Conservation (phyloP, 92 coral and sea anemone species). For the Pocillopora meandrina region DNA sequence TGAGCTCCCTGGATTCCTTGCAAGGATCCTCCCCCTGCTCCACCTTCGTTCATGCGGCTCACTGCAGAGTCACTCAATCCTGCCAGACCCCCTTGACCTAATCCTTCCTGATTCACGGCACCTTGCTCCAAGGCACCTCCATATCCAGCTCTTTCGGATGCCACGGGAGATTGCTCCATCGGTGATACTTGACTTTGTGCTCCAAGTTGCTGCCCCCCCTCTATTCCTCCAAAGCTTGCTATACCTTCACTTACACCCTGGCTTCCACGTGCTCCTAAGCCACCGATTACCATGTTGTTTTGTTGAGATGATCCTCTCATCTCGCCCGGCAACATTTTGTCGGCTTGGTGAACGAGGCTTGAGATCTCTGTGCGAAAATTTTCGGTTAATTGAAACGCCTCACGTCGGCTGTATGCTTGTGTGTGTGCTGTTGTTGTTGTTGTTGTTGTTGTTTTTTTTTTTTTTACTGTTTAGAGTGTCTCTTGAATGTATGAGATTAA, state of each 20-base stretch:
- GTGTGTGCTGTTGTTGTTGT: too few relatives aligned
- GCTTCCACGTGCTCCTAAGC: conserved; percentile 47
- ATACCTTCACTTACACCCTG: conserved; percentile 19
- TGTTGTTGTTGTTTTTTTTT: too few relatives aligned
- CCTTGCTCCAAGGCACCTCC: conserved; percentile 37
- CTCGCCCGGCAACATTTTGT: conserved; percentile 71
- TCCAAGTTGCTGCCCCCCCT: conserved; percentile 40
- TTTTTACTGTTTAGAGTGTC: too few relatives aligned
- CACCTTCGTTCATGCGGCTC: conserved; percentile 36
- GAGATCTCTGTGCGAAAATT: conserved; percentile 57
- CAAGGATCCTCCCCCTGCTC: conserved; percentile 27
- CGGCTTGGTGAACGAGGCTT: conserved; percentile 69
- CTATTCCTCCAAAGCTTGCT: conserved; percentile 24
- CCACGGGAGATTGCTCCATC: conserved; percentile 20
- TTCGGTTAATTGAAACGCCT: background rate
- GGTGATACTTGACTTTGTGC: conserved; percentile 31
- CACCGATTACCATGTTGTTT: conserved; percentile 21
- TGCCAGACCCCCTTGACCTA: conserved; percentile 25
- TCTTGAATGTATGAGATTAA: too few relatives aligned
- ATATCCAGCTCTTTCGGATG: conserved; percentile 26
- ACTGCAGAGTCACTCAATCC: conserved; percentile 36
- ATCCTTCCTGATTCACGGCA: conserved; percentile 12
- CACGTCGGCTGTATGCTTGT: too few relatives aligned
- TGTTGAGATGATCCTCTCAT: conserved; percentile 60
- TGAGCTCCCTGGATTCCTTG: conserved; percentile 39